Evolutionary conservation across 1,140 invertebrate genomes (phyloP).

Genomic region (Leptinotarsa lineolata): DNA sequence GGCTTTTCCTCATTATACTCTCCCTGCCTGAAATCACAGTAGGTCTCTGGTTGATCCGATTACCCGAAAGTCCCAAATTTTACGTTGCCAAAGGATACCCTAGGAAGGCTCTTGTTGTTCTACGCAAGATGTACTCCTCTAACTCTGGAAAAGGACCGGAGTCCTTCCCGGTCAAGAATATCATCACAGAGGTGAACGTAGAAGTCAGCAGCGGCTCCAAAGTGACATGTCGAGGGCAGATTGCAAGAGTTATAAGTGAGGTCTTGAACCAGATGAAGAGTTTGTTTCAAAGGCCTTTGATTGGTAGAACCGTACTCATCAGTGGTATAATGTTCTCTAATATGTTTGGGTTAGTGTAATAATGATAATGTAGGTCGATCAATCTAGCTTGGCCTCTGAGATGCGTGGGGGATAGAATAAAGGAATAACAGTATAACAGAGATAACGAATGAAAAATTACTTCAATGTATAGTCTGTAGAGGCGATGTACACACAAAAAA

Average conservation of each 20-base stretch:
- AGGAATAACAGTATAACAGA: too few relatives aligned
- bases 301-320: conserved; percentile 62
- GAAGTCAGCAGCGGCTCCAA: not conserved
- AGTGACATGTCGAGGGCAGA: conserved; percentile 47
- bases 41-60: conserved; percentile 58
- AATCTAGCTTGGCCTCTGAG: too few relatives aligned
- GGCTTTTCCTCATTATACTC: conserved; percentile 64
- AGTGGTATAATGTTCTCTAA: conserved; percentile 67
- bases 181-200: conserved; percentile 30
- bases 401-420: too few relatives aligned
- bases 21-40: conserved; percentile 62
- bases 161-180: conserved; percentile 56
- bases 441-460: too few relatives aligned
- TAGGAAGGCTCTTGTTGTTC: conserved; percentile 63
- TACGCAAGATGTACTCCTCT: conserved; percentile 63
- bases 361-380: not conserved
- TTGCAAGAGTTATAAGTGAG: conserved; percentile 57
- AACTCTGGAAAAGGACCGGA: conserved; percentile 63
- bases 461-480: too few relatives aligned
- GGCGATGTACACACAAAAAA: too few relatives aligned
- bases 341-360: conserved; percentile 67
- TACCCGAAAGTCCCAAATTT: conserved; percentile 81
- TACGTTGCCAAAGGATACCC: conserved; percentile 65
- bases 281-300: conserved; percentile 60
- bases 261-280: conserved; percentile 61